Conservation (phyloP, 2,113 vertebrate species). For the Capreolus pygargus region DNA sequence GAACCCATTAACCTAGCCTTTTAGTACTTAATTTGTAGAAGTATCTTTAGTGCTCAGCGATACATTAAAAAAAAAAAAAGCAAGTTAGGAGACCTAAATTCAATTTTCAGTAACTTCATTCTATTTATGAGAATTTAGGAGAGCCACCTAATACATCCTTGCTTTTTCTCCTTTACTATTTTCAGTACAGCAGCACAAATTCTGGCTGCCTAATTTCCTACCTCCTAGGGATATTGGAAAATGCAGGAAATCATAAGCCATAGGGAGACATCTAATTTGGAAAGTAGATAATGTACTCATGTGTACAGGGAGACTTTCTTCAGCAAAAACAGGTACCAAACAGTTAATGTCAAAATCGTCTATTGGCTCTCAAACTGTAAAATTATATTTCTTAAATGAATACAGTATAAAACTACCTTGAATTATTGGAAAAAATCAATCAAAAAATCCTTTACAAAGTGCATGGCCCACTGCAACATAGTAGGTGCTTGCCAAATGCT, state of each 20-base stretch:
- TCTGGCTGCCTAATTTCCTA: background rate
- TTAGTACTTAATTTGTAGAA: constrained; percentile 16
- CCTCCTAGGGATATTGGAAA: background rate
- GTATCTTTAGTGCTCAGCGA: background rate
- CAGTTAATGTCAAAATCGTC: background rate
- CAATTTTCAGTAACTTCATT: background rate
- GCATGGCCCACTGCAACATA: background rate
- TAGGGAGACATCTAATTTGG: background rate
- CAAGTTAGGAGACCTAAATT: background rate
- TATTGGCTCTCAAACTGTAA: background rate
- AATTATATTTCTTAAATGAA: background rate
- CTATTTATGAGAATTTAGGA: background rate
- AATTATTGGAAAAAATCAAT: background rate
- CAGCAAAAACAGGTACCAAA: background rate
- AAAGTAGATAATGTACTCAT: background rate
- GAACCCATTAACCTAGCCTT: background rate
- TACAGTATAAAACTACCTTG: background rate
- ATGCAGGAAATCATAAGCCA: background rate
- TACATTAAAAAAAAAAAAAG: background rate
- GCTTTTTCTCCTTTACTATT: background rate
- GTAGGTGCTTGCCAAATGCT: background rate
- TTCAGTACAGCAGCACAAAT: background rate
- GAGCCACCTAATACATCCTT: background rate
- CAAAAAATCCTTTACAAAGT: background rate
- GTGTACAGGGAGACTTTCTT: background rate